Evolutionary conservation across 2,888 invertebrate species (phyloP), one percentile per base, ranked within the genome.

Genomic region (Alloscopus bannaensis): DNA sequence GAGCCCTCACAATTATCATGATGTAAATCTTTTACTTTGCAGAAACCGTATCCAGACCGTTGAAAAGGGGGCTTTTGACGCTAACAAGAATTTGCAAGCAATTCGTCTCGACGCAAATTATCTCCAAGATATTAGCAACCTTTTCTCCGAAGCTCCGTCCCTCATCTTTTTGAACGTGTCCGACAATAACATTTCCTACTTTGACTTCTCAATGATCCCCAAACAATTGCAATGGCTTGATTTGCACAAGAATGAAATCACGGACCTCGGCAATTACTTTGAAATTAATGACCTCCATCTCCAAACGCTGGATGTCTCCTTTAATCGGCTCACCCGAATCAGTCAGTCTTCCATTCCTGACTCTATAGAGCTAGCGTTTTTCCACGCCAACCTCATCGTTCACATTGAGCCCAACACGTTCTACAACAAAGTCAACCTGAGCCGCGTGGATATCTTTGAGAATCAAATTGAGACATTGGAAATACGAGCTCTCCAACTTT

Each of bases 381-480:
- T 96, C 86, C 95, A 96, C 89, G 94, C 96, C 90, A 97, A 97
- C 90, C 91, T 93, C 87, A 95, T 97, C 88, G 92, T 92, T 84
- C 91, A 91, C 86, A 94, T 97, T 82, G 95, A 95, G 88, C 93
- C 95, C 60, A 94, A 96, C 88, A 94, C 96, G 81, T 97, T 97
- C 89, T 91, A 94, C 88, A 93, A 93, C 89, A 96, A 96, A 90
- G 91, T 91, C 85, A 96, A 97, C 90, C 91, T 97, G 87, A 95
- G 95, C 75, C 91, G 96, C 87, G 96, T 96, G 86, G 96, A 97
- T 90, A 91, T 97, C 87, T 96, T 95, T 90, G 95, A 95, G 86
- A 97, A 97, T 91, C 94, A 95, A 89, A 94, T 97, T 87, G 93
- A 93, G 87, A 94, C 94, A 87, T 93, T 97, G 92, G 96, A 97